Base-by-base conservation (phyloP, 1,140 invertebrate genomes). In the Arion vulgaris region DNA sequence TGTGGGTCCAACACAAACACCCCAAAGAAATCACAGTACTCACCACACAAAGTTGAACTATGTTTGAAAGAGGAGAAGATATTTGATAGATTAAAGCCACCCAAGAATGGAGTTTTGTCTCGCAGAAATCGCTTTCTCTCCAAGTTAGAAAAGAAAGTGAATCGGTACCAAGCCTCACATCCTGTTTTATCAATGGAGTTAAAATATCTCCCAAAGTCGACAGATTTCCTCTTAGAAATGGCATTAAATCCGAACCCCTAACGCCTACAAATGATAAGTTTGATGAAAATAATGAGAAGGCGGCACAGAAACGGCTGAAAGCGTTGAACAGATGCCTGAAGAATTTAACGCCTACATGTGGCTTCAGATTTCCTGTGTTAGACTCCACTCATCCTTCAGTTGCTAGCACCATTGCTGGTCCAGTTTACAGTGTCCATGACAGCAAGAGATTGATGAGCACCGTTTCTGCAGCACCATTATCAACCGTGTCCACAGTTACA, bases 331-430 rank as follows among this genome's bases (percentile, higher is more conserved):
- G 80, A 41, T 81, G 80, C 51, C 51, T 81, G 9, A 81, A 74
- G 32, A 73, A 74, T 39, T 39, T 81, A 45, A 74, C 69, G 0
- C 80, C 80, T 5, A 81, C 80, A 9, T 81, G 80, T 69, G 80
- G 80, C 5, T 81, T 81, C 45, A 66, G 51, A 17, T 81, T 81
- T 41, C 80, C 80, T 34, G 80, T 81, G 26, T 36, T 81, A 45
- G 80, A 81, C 0, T 45, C 73, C 15, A 38, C n/a, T 15, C 68
- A 74, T 57, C 69, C 80, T 7, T 17, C 62, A 26, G 76, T 79
- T 36, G 57, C 26, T 34, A 76, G 23, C 49, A 53, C 11, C 23
- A 32, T 53, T 5, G 39, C 17, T 4, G 36, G 36, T 26, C n/a
- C 76, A 17, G 76, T 62, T 78, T 41, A n/a, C 71, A 39, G 19